Evolutionary conservation across 2,113 vertebrate genomes (phyloP).

Genomic region (Cyanistes caeruleus): DNA sequence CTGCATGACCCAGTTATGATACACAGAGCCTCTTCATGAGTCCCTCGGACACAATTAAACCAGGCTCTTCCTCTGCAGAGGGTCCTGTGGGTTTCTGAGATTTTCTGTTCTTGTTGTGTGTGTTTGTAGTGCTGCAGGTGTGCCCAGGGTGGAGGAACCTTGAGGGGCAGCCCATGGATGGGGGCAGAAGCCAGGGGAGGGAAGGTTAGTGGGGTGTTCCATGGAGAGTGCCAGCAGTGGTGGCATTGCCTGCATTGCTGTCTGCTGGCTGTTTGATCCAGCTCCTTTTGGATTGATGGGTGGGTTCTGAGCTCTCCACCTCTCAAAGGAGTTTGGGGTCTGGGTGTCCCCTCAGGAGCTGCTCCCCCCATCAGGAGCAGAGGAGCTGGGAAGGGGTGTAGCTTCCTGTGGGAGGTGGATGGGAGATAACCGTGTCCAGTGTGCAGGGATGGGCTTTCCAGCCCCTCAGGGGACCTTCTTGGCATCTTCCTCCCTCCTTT

Average conservation of each 20-base stretch:
- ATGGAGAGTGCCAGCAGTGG: neutral
- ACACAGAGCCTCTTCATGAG: neutral
- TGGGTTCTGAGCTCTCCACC: neutral
- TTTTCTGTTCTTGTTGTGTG: neutral
- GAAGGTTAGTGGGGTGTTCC: fast-evolving
- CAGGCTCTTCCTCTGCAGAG: neutral
- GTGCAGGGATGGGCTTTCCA: neutral
- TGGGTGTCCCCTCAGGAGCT: neutral
- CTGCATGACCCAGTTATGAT: neutral
- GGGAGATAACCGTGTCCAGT: fast-evolving
- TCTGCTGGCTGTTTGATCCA: fast-evolving
- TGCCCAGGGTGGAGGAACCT: fast-evolving
- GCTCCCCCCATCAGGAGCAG: neutral
- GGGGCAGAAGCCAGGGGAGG: neutral
- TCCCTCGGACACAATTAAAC: neutral
- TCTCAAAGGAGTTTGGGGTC: neutral
- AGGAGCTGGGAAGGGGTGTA: fast-evolving
- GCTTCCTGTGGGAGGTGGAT: neutral
- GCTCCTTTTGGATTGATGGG: fast-evolving
- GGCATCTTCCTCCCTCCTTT: neutral
- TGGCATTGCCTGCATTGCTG: neutral
- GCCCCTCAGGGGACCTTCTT: fast-evolving
- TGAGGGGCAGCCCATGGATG: neutral
- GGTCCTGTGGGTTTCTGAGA: neutral
- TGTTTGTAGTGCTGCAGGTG: neutral